phyloP scores from a whole-genome alignment of 2,888 invertebrate species.

The Acanthopleura granulata region DNA sequence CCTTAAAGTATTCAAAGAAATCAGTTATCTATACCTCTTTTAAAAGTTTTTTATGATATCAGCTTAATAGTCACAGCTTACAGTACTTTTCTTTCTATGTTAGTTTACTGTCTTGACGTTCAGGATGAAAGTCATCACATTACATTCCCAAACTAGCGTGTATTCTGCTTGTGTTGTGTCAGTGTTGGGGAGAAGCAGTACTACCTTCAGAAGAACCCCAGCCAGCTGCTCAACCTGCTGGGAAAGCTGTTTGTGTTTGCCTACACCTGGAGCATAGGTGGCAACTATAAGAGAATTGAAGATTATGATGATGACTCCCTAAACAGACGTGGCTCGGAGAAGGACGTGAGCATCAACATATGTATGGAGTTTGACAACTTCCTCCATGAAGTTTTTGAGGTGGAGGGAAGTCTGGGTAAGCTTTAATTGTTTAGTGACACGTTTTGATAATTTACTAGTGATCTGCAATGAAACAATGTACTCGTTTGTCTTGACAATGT shows the following conservation, averaged over 20 bases:
- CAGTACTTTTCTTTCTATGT: neutral
- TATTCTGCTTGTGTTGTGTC: neutral
- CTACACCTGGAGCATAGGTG: slow-evolving; percentile 68
- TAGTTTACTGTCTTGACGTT: neutral
- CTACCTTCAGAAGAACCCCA: slow-evolving; percentile 65
- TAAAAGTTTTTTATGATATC: no score
- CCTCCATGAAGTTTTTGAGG: slow-evolving; percentile 67
- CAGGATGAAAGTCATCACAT: no score
- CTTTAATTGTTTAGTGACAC: no score
- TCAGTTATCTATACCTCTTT: no score
- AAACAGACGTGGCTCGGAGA: slow-evolving; percentile 42
- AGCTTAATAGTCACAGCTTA: no score
- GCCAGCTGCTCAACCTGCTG: slow-evolving; percentile 56
- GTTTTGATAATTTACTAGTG: no score
- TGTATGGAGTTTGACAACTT: slow-evolving; percentile 69
- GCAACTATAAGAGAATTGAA: slow-evolving; percentile 63
- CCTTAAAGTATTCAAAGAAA: no score
- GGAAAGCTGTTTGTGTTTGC: slow-evolving; percentile 69
- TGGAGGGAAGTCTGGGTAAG: slow-evolving; percentile 66
- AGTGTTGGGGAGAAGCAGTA: slow-evolving; percentile 45
- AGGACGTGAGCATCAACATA: slow-evolving; percentile 53
- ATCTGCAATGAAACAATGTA: no score
- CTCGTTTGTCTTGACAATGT: no score
- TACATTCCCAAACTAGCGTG: neutral
- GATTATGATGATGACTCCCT: slow-evolving; percentile 59